Percentiles rank a stretch among this genome's conserved stretches.
These are phyloP conservation scores for Trachelus iudaicus DNA, from an alignment of 2,888 invertebrate genomes.

Conservation along the genomic window DNA sequence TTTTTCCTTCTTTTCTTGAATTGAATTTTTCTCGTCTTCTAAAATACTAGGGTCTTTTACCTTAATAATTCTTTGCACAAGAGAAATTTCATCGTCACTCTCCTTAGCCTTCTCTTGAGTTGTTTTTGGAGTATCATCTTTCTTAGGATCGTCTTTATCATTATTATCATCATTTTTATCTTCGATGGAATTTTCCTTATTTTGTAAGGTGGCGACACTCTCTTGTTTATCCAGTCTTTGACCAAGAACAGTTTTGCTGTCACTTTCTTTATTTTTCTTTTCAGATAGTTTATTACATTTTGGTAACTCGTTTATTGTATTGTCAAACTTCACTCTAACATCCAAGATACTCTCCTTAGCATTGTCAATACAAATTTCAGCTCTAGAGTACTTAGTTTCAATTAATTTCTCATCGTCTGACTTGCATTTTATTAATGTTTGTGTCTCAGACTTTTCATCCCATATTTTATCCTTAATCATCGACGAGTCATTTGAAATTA, in stretches of 20 bases:
- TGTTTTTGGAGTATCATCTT: neutral
- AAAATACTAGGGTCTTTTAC: neutral
- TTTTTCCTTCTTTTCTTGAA: neutral
- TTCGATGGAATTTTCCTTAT: slow-evolving; percentile 2
- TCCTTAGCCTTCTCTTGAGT: slow-evolving; percentile 4
- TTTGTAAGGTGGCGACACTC: neutral
- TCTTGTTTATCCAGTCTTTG: slow-evolving; percentile 13
- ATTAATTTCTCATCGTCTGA: slow-evolving; percentile 47
- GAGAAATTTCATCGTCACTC: slow-evolving; percentile 8
- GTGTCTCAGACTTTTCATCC: slow-evolving; percentile 5
- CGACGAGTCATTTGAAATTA: slow-evolving; percentile 22
- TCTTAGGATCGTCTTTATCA: slow-evolving; percentile 13
- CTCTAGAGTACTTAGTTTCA: slow-evolving; percentile 30
- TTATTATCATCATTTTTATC: slow-evolving; percentile 11
- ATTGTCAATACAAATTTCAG: neutral
- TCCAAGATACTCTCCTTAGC: neutral
- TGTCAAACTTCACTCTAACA: neutral
- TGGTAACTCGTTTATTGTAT: slow-evolving; percentile 35
- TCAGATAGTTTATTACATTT: slow-evolving; percentile 32
- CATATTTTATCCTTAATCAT: slow-evolving; percentile 9
- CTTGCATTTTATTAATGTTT: slow-evolving; percentile 31
- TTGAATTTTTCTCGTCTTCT: neutral
- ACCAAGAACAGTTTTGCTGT: slow-evolving; percentile 1
- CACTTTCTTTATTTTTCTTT: neutral
- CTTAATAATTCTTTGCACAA: neutral